Evolutionary conservation across 2,113 vertebrate species (phyloP).

Genomic region (Brachypodius melanocephalos): DNA sequence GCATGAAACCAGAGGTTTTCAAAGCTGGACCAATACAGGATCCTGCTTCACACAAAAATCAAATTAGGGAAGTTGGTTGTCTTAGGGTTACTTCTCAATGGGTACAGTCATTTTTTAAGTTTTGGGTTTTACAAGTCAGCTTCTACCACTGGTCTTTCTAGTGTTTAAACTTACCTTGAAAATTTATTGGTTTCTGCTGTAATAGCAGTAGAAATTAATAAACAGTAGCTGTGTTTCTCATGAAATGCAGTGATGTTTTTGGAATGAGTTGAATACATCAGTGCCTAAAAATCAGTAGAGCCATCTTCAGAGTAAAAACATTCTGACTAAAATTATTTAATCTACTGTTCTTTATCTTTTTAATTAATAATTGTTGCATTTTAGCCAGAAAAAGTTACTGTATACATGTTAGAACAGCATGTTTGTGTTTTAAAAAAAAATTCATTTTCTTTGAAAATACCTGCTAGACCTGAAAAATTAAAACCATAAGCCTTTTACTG

Average conservation of each 20-base stretch:
- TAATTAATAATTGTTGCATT: not conserved
- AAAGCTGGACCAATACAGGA: not conserved
- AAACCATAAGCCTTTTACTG: not conserved
- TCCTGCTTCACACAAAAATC: not conserved
- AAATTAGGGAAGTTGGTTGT: not conserved
- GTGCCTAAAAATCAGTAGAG: not conserved
- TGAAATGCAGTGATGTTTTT: not conserved
- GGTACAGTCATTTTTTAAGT: not conserved
- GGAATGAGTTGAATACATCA: not conserved
- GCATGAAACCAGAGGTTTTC: not conserved
- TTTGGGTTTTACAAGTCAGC: not conserved
- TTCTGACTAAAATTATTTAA: not conserved
- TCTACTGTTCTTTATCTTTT: not conserved
- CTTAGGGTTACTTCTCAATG: not conserved
- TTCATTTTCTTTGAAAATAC: not conserved
- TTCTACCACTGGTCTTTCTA: not conserved
- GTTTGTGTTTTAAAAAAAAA: not conserved
- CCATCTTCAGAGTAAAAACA: not conserved
- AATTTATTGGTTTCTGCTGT: not conserved
- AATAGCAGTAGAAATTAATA: not conserved
- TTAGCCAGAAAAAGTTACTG: not conserved
- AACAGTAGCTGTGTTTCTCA: not conserved
- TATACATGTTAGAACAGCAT: not conserved
- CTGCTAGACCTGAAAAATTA: not conserved
- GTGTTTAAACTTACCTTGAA: not conserved